A percentile compares a stretch with the other conserved stretches of the same genome.
Evolutionary conservation across 2,113 vertebrate genomes (phyloP).

Genomic region (Felis catus): DNA sequence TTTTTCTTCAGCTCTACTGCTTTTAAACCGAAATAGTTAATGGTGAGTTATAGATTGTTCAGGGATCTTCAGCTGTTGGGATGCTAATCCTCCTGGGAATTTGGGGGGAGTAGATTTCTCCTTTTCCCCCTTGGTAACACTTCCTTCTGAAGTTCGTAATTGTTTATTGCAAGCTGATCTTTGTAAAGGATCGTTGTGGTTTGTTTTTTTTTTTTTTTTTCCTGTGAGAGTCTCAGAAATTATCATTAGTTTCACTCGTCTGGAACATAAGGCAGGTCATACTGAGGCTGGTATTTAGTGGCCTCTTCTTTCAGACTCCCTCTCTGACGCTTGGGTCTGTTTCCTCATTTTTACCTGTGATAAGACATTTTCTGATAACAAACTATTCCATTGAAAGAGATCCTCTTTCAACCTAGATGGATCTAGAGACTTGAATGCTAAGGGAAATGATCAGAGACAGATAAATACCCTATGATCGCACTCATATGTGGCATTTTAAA

Average conservation of each 20-base stretch:
- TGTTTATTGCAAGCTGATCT: not conserved
- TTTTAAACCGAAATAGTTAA: not conserved
- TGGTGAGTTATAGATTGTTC: not conserved
- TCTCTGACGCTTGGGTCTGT: not conserved
- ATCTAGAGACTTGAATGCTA: not conserved
- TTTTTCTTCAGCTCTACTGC: not conserved
- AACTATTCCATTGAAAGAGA: not conserved
- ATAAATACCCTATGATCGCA: not conserved
- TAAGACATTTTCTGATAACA: constrained; percentile 18
- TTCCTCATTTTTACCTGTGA: not conserved
- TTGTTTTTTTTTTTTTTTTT: not conserved
- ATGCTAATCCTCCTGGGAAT: not conserved
- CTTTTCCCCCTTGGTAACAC: not conserved
- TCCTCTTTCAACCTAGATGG: not conserved
- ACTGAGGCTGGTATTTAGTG: not conserved
- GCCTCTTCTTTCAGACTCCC: not conserved
- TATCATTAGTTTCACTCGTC: not conserved
- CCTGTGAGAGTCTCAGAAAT: not conserved
- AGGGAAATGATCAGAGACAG: not conserved
- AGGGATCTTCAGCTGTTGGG: not conserved
- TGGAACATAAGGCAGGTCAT: not conserved
- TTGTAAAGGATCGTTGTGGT: not conserved
- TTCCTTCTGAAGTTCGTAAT: not conserved
- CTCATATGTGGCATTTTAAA: not conserved
- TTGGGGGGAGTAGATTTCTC: not conserved